phyloP scores from a whole-genome alignment of 1,140 invertebrate species.

The Holcopasites calliopsidis region DNA sequence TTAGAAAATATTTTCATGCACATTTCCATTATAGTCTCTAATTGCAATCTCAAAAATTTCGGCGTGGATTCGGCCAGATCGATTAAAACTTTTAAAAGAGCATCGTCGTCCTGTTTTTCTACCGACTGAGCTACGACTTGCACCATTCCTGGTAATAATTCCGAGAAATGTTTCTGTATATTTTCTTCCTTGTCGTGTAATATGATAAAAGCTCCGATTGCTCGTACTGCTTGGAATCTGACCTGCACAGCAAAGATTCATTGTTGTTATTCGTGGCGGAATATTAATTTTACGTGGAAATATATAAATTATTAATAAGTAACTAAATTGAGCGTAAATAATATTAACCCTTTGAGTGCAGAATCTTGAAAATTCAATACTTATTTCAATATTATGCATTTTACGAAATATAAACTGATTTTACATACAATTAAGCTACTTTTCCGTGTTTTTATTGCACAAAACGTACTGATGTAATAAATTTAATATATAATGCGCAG shows the following conservation, averaged over 20 bases:
- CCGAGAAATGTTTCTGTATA: conserved; percentile 93
- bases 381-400: too few species aligned
- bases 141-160: conserved; percentile 87
- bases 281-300: neutral
- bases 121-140: conserved; percentile 90
- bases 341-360: too few species aligned
- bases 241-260: conserved; percentile 78
- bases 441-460: too few species aligned
- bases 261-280: conserved; percentile 1
- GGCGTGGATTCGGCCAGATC: conserved; percentile 96
- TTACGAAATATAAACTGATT: too few species aligned
- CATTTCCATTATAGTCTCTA: conserved; percentile 93
- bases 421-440: too few species aligned
- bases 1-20: conserved; percentile 90
- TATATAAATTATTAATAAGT: neutral
- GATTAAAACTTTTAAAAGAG: conserved; percentile 93
- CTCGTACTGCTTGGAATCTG: conserved; percentile 89
- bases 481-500: too few species aligned
- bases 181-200: conserved; percentile 94
- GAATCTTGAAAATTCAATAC: too few species aligned
- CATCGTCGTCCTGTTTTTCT: conserved; percentile 92
- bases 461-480: too few species aligned
- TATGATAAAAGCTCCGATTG: conserved; percentile 93
- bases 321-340: neutral
- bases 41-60: conserved; percentile 93